phyloP scores from a whole-genome alignment of 2,797 vertebrate genomes.

The Taenioides sp. region DNA sequence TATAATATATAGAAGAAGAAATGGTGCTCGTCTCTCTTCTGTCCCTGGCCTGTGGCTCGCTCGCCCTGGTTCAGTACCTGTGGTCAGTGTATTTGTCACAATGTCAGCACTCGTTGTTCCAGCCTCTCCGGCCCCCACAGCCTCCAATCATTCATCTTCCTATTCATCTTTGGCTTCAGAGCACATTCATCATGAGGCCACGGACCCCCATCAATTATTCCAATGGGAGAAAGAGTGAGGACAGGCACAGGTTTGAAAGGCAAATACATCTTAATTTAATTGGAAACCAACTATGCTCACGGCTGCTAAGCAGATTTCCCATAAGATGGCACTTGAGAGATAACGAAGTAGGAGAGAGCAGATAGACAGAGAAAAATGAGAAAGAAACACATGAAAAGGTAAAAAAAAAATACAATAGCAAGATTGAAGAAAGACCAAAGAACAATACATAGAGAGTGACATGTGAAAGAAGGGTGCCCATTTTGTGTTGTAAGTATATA shows the following conservation, averaged over 20 bases:
- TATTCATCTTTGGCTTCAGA: slow-evolving; percentile 77
- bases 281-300: slow-evolving; percentile 76
- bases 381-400: slow-evolving; percentile 22
- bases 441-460: slow-evolving; percentile 17
- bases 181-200: slow-evolving; percentile 79
- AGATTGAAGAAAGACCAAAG: slow-evolving; percentile 15
- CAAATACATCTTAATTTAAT: slow-evolving; percentile 86
- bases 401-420: slow-evolving; percentile 19
- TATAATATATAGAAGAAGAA: slow-evolving; percentile 44
- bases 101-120: slow-evolving; percentile 78
- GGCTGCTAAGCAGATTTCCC: slow-evolving; percentile 71
- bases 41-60: slow-evolving; percentile 63
- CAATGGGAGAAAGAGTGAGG: slow-evolving; percentile 65
- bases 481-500: slow-evolving; percentile 20
- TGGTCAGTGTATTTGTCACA: slow-evolving; percentile 83
- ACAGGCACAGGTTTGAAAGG: slow-evolving; percentile 78
- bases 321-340: slow-evolving; percentile 57
- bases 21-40: slow-evolving; percentile 42
- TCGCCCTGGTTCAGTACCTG: slow-evolving; percentile 58
- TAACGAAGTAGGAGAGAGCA: slow-evolving; percentile 37
- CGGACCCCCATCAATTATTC: slow-evolving; percentile 83
- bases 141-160: slow-evolving; percentile 81
- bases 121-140: slow-evolving; percentile 54
- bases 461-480: slow-evolving; percentile 20
- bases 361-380: slow-evolving; percentile 30